phyloP scores from a whole-genome alignment of 1,140 invertebrate species.

The Saccostrea cuccullata region DNA sequence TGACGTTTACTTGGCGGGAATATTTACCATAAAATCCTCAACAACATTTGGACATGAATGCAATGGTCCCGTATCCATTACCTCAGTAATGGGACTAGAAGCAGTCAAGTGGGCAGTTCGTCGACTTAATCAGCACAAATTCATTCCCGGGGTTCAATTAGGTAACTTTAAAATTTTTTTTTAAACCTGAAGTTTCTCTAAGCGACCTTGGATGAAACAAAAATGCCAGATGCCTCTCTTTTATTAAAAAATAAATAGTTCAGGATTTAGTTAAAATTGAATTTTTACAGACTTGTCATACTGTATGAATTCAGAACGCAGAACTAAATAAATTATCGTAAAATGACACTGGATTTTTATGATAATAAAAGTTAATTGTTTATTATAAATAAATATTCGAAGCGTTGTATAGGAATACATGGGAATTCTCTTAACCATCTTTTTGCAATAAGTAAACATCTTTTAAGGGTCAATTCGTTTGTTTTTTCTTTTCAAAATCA shows the following conservation, averaged over 20 bases:
- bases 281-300: no score
- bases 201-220: neutral
- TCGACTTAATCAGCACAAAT: slow-evolving; percentile 36
- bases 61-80: neutral
- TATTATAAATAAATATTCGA: no score
- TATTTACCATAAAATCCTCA: neutral
- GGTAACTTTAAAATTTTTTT: neutral
- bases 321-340: no score
- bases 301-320: no score
- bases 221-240: neutral
- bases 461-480: no score
- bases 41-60: neutral
- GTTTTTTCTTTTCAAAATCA: no score
- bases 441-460: no score
- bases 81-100: slow-evolving; percentile 43
- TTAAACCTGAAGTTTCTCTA: neutral
- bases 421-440: no score
- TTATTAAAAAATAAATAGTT: neutral
- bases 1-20: neutral
- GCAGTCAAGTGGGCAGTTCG: slow-evolving; percentile 42
- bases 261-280: neutral
- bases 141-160: slow-evolving; percentile 40
- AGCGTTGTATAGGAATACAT: no score
- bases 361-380: no score
- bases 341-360: no score